Conservation (phyloP, 2,888 invertebrate genomes). For the Hyalella azteca region DNA sequence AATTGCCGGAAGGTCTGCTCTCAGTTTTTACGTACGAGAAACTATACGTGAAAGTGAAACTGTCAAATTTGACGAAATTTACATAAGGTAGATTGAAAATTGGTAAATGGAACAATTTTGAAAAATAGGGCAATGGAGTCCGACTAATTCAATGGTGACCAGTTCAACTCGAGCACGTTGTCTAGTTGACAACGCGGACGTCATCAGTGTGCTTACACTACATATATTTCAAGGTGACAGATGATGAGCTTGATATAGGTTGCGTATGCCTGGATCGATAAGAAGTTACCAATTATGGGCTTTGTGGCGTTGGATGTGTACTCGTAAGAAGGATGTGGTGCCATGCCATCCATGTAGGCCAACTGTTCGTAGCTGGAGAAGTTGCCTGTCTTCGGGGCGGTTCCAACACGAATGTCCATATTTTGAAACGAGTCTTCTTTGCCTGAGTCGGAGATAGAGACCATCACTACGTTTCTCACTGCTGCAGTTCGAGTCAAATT, state of each 20-base stretch:
- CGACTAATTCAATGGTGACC: no score
- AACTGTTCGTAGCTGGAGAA: conserved; percentile 7
- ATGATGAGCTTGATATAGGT: not conserved
- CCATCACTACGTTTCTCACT: not conserved
- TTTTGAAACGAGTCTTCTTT: not conserved
- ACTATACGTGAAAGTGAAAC: no score
- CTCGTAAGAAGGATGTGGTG: not conserved
- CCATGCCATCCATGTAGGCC: not conserved
- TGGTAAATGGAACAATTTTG: no score
- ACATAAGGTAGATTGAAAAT: no score
- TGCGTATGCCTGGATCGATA: not conserved
- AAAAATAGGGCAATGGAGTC: no score
- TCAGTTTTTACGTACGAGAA: no score
- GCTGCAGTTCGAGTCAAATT: not conserved
- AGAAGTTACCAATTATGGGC: not conserved
- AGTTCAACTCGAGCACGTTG: no score
- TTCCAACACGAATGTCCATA: conserved; percentile 7
- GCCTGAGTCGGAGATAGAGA: not conserved
- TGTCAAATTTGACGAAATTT: no score
- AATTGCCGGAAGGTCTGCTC: no score
- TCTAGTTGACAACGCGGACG: no score
- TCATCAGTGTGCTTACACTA: no score
- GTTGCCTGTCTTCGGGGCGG: not conserved
- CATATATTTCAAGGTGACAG: not conserved
- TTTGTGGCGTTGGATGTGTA: not conserved